Evolutionary conservation across 2,888 invertebrate species (phyloP), one percentile per base, ranked within the genome.

Genomic region (Sussaba pulchella): DNA sequence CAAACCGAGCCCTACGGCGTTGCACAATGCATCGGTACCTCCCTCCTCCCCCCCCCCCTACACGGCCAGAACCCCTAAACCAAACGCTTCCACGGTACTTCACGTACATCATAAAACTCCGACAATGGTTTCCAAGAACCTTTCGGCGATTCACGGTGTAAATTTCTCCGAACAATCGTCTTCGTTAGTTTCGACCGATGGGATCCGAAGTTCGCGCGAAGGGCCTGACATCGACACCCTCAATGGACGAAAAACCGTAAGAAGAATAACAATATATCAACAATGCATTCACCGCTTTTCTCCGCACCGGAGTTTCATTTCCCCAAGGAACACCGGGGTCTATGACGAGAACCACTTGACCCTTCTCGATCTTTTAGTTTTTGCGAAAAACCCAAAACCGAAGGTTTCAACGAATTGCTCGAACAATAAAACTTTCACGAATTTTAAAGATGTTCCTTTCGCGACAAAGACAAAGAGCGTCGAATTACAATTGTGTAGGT

Each of bases 111-210:
- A n/a, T 24, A 17, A 1, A 14, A 9, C 8, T 6, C 4, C 17
- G 6, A 59, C 59, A 45, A 71, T 71, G n/a, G 70, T 19, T n/a
- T n/a, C n/a, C n/a, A n/a, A 45, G 24, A 14, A 39, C 24, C 50
- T 67, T 2, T 12, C n/a, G n/a, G 43, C 73, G 81, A 85, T 85
- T 84, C 82, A 82, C 57, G 82, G 83, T 84, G 81, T 83, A 85
- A 66, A 84, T 86, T 84, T 84, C 73, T 61, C 19, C 39, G 41
- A 50, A 86, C 86, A 86, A 84, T 87, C 47, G 82, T 19, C 50
- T 83, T 86, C 82, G 84, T 87, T 84, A 84, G 67, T 39, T 24
- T 31, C 45, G 76, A 69, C 76, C 74, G 26, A 66, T n/a, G 36
- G 59, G 8, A 50, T 21, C 14, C 45, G 45, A 39, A 14, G 9